Base-by-base conservation (phyloP, 2,113 vertebrate species). In the Antigone vipio region DNA sequence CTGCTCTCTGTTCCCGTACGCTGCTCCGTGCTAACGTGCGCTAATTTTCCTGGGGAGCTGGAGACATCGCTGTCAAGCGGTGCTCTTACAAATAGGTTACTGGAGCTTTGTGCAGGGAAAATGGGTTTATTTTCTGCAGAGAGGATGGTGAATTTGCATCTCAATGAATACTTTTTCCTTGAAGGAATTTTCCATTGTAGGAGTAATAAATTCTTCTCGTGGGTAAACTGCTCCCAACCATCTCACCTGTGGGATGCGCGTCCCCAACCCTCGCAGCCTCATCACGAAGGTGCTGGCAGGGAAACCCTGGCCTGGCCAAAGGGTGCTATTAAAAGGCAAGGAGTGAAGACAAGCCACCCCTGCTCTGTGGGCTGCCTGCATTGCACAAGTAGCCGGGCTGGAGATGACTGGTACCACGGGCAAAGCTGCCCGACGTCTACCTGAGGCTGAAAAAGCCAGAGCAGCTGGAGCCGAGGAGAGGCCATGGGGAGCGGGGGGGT, bases 41-140 rank as follows among this genome's bases (percentile, higher is more conserved):
- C 56, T 73, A 15, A 69, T 90, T 91, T 89, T 92, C 91, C 83
- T 24, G 58, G 79, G 80, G 86, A 95, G 85, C 66, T 79, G 73
- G 75, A 92, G 83, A 40, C 63, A 74, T 3, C 2, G 0, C 82
- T 86, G 64, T 11, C 0, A 3, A 93, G 88, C 4, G 0, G 15
- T 59, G 52, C 49, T 87, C 47, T 75, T 82, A 89, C 80, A 79
- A 62, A 69, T 24, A 73, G 83, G 94, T 92, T 92, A 58, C 74
- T 45, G 62, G 88, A 89, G 73, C 73, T 86, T 62, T 24, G 80
- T 69, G 53, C 62, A 32, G 22, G 62, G n/a, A 85, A 95, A 95
- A 89, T 15, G 35, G 47, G 69, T 79, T 92, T 81, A 53, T 94
- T 89, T 95, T 87, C 73, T 55, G 49, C 3, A 1, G 60, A 88